Evolutionary conservation across 2,888 invertebrate species (phyloP), one percentile per base, ranked within the genome.

Genomic region (Camponotus fellah): DNA sequence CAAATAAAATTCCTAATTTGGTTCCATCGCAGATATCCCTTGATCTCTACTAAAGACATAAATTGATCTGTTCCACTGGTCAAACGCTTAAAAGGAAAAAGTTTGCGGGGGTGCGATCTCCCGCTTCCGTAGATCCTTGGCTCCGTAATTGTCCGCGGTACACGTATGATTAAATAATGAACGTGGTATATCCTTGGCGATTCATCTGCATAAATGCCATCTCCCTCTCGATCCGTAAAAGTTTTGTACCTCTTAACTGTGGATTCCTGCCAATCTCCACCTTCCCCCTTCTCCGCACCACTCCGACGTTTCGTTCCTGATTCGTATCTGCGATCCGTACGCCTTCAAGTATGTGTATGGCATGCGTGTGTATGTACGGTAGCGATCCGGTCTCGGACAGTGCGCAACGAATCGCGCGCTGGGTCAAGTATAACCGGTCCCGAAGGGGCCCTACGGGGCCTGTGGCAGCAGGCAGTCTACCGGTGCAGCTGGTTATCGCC

Each of bases 341-440:
- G 21, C 46, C 62, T 75, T 64, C 65, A 34, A 65, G 34, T 9
- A 26, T 34, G 37, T 10, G 14, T n/a, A 40, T 53, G n/a, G 8
- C 14, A 53, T 56, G 71, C 40, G 76, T 75, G 85, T 68, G 82
- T 26, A 71, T 26, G n/a, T 49, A 49, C 91, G 92, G 91, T 91
- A 92, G 91, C 91, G 26, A 84, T 76, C 84, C 84, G 83, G 83
- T 84, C 86, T 85, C 74, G 74, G 34, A 74, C 80, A 83, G 80
- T 85, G 90, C 72, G 85, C 87, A 77, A 88, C 79, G 79, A 80
- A 80, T 86, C 86, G 86, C 86, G 90, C 89, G 91, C 91, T 92
- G 93, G 93, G 93, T 93, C 93, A 93, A 93, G 93, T 93, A 92
- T 91, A 93, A 93, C 93, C 92, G 93, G 93, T 93, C 93, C 85